Conservation (phyloP, 2,797 vertebrate species). For the Staurois parvus region DNA sequence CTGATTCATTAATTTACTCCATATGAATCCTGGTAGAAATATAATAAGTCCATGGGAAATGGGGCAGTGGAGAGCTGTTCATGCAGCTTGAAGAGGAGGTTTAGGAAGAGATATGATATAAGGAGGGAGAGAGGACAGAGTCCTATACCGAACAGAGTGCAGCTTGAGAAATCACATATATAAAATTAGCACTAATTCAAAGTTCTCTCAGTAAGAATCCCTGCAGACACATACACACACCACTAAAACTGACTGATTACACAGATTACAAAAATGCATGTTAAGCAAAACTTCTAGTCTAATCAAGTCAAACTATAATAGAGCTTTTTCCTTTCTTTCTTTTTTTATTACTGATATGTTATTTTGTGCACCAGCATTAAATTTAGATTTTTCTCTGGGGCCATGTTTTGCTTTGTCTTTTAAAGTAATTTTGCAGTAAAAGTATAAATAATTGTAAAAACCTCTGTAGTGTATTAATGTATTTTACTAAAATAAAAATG, state of each 20-base stretch:
- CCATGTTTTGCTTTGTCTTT: no score
- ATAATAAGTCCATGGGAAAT: conserved; percentile 17
- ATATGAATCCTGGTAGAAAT: conserved; percentile 15
- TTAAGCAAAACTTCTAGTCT: no score
- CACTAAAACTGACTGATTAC: background rate
- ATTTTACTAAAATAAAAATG: no score
- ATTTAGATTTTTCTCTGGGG: no score
- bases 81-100: background rate
- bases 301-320: no score
- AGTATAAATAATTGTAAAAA: no score
- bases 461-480: no score
- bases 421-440: no score
- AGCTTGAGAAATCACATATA: background rate
- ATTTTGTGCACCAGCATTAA: no score
- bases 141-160: background rate
- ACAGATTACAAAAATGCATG: no score
- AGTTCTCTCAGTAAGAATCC: background rate
- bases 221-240: background rate
- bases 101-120: background rate
- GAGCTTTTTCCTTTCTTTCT: no score
- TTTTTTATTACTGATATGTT: no score
- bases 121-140: background rate
- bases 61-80: conserved; percentile 3
- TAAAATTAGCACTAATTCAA: background rate
- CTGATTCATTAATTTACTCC: conserved; percentile 44